Evolutionary conservation across 2,113 vertebrate species (phyloP).

Genomic region (Oceanites oceanicus): DNA sequence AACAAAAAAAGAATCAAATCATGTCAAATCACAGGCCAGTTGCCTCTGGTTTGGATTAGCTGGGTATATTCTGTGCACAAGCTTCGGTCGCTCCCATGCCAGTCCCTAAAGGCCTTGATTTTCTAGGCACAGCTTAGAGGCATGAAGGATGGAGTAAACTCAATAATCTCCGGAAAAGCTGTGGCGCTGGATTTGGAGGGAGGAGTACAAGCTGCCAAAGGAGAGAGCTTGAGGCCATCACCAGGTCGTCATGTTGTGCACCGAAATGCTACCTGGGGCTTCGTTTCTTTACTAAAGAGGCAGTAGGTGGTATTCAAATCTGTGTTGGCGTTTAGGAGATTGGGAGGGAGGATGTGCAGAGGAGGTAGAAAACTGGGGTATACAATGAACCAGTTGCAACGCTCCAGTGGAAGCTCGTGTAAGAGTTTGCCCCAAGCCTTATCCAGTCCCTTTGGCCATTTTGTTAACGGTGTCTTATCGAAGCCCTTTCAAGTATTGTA

Average conservation of each 20-base stretch:
- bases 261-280: neutral
- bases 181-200: neutral
- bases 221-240: neutral
- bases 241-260: neutral
- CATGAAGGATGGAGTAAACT: neutral
- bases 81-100: accelerated
- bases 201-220: neutral
- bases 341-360: neutral
- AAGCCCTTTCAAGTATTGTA: neutral
- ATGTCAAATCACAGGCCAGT: neutral
- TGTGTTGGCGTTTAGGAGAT: neutral
- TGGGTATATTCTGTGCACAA: neutral
- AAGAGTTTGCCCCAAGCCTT: neutral
- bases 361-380: neutral
- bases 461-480: neutral
- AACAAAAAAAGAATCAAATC: neutral
- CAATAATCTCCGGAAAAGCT: neutral
- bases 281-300: neutral
- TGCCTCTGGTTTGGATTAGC: neutral
- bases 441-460: neutral
- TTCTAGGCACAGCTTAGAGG: neutral
- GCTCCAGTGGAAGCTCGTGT: neutral
- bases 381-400: neutral
- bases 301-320: neutral
- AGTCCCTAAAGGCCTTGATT: neutral